phyloP scores from a whole-genome alignment of 2,113 vertebrate genomes.

The Periophthalmus modestus region DNA sequence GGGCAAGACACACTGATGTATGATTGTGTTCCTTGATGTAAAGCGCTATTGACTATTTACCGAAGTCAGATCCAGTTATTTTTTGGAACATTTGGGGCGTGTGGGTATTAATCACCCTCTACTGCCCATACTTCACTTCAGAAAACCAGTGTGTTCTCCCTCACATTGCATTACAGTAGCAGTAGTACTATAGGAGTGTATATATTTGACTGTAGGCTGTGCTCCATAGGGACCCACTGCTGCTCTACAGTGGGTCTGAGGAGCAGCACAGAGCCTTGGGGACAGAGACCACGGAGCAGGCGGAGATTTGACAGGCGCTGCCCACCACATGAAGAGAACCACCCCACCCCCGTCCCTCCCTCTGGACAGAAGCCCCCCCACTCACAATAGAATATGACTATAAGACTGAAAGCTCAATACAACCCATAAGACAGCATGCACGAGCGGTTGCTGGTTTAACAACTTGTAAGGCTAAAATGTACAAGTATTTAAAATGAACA shows the following conservation, averaged over 20 bases:
- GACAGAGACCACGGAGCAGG: constrained; percentile 46
- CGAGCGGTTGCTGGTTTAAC: not conserved
- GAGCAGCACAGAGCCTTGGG: constrained; percentile 33
- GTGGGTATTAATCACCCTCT: too few relatives aligned
- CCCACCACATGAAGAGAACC: constrained; percentile 56
- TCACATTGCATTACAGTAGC: not conserved
- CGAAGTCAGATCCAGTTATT: too few relatives aligned
- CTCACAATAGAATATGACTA: constrained; percentile 7
- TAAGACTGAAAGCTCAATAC: constrained; percentile 8
- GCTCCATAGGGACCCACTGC: constrained; percentile 23
- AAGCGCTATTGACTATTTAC: too few relatives aligned
- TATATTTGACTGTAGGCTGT: constrained; percentile 9
- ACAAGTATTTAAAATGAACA: too few relatives aligned
- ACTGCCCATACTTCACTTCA: not conserved
- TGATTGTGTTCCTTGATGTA: too few relatives aligned
- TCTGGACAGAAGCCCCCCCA: constrained; percentile 45
- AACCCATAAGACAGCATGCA: not conserved
- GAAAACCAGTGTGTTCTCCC: not conserved
- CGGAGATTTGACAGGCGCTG: constrained; percentile 65
- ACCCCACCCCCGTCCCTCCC: constrained; percentile 31
- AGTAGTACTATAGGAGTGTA: not conserved
- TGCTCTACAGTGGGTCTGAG: constrained; percentile 42
- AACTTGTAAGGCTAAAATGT: too few relatives aligned
- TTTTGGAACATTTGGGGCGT: too few relatives aligned
- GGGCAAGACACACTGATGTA: too few relatives aligned